A percentile compares a stretch with the other conserved stretches of the same genome.
Evolutionary conservation across 2,888 invertebrate genomes (phyloP).

Genomic region (Stratiomys singularior): DNA sequence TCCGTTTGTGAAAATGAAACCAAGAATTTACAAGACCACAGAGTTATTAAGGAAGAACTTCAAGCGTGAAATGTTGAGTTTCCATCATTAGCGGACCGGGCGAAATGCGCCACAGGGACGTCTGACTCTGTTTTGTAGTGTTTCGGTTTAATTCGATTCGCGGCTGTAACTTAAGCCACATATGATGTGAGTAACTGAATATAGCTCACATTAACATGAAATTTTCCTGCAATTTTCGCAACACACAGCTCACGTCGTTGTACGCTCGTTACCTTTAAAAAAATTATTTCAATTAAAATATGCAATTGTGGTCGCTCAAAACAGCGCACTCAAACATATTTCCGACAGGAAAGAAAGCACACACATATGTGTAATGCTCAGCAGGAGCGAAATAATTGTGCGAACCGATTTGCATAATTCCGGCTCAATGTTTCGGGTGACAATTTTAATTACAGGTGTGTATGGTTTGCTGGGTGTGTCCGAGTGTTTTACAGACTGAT

Average conservation of each 20-base stretch:
- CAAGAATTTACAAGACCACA: not conserved
- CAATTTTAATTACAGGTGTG: constrained; percentile 53
- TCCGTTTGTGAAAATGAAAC: not conserved
- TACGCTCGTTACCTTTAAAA: constrained; percentile 3
- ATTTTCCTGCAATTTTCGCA: constrained; percentile 19
- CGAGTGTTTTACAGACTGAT: constrained; percentile 36
- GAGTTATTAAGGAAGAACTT: constrained; percentile 49
- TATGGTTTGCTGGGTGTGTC: constrained; percentile 49
- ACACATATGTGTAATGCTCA: not conserved
- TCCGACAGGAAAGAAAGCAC: constrained; percentile 3
- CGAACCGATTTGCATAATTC: constrained; percentile 48
- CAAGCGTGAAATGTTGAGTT: constrained; percentile 45
- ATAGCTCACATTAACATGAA: not conserved
- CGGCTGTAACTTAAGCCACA: not conserved
- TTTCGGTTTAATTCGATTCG: not conserved
- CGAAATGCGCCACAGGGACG: constrained; percentile 14
- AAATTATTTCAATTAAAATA: constrained; percentile 46
- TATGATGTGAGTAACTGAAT: not conserved
- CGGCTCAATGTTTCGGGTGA: constrained; percentile 50
- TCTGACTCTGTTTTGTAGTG: not conserved
- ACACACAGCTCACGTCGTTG: not conserved
- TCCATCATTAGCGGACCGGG: constrained; percentile 30
- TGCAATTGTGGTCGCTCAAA: constrained; percentile 8
- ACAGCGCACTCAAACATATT: constrained; percentile 4
- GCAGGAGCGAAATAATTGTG: constrained; percentile 34